Evolutionary conservation across 1,140 invertebrate species (phyloP).

Genomic region (Platyura marginata): DNA sequence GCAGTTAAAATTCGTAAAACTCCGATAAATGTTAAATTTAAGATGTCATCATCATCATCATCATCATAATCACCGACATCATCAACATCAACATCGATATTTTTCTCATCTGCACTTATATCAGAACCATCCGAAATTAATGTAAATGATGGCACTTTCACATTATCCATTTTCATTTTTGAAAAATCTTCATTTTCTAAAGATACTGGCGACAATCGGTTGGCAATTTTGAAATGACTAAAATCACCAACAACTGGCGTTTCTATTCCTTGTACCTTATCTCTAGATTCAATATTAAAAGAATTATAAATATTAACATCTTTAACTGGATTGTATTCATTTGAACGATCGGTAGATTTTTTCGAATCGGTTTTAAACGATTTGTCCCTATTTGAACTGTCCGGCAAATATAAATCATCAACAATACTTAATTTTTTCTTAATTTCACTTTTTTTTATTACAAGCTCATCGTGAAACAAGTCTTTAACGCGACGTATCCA

Average conservation of each 20-base stretch:
- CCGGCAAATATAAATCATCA: no score
- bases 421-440: conserved; percentile 29
- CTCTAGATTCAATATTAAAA: no score
- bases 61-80: not conserved
- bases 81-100: not conserved
- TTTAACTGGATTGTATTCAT: no score
- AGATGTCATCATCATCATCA: conserved; percentile 17
- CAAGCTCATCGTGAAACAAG: conserved; percentile 35
- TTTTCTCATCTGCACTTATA: not conserved
- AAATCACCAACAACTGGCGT: no score
- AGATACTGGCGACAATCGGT: conserved; percentile 17
- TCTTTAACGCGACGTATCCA: conserved; percentile 66
- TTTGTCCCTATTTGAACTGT: no score
- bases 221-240: conserved; percentile 14
- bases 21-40: conserved; percentile 39
- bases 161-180: not conserved
- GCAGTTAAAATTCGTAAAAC: conserved; percentile 56
- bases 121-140: not conserved
- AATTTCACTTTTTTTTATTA: conserved; percentile 27
- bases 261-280: no score
- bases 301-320: no score
- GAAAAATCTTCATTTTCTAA: not conserved
- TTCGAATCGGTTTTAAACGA: no score
- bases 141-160: not conserved
- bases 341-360: no score